Conservation (phyloP, 2,888 invertebrate genomes). For the Leptinotarsa rubiginosa region DNA sequence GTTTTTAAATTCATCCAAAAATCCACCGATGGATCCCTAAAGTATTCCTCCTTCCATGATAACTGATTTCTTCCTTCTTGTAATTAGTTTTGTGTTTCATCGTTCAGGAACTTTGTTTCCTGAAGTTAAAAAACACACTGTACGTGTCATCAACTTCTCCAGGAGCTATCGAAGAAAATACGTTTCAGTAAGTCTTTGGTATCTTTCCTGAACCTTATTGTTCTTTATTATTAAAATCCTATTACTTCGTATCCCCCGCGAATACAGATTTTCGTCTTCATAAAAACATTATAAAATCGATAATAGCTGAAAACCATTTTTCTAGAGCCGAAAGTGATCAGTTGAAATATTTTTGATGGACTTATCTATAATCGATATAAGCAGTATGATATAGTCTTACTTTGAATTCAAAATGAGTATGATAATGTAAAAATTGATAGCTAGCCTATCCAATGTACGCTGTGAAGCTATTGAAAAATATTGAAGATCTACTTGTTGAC, state of each 20-base stretch:
- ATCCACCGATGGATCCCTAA: too few species aligned
- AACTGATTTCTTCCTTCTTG: too few species aligned
- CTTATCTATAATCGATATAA: background rate
- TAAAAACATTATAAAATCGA: slow-evolving; percentile 16
- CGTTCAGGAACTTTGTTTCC: background rate
- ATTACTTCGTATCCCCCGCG: slow-evolving; percentile 9
- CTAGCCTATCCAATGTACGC: too few species aligned
- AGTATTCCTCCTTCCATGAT: too few species aligned
- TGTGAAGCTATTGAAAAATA: too few species aligned
- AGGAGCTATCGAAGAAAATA: background rate
- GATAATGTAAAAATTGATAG: too few species aligned
- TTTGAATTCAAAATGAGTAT: too few species aligned
- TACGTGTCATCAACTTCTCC: background rate
- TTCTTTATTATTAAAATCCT: slow-evolving; percentile 19
- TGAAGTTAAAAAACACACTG: background rate
- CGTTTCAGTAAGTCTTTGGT: slow-evolving; percentile 1
- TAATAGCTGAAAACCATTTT: background rate
- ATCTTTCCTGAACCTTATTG: slow-evolving; percentile 2
- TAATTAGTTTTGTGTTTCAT: background rate
- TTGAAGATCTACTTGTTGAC: too few species aligned
- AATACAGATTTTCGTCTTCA: slow-evolving; percentile 12
- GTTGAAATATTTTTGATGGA: background rate
- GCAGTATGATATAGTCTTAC: background rate
- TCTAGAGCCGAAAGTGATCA: slow-evolving; percentile 5
- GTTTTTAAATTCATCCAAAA: too few species aligned